Evolutionary conservation across 2,797 vertebrate species (phyloP).

Genomic region (Pterois miles): DNA sequence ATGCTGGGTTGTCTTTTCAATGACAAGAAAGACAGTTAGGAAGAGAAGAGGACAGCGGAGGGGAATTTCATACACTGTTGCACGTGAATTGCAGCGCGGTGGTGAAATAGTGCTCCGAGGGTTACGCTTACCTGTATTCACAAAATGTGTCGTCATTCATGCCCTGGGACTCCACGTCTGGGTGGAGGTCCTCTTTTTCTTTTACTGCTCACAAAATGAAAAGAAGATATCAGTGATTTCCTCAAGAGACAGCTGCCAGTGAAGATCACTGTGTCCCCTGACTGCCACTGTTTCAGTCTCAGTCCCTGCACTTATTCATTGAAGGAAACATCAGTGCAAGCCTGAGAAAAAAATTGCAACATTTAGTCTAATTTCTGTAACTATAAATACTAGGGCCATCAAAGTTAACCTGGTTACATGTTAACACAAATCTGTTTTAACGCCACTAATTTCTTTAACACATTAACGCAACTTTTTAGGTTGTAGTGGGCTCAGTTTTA

Average conservation of each 20-base stretch:
- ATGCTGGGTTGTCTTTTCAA: conserved; percentile 73
- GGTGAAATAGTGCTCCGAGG: conserved; percentile 30
- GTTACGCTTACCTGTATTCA: conserved; percentile 94
- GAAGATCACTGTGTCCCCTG: conserved; percentile 35
- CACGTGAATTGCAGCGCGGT: conserved; percentile 27
- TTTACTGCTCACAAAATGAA: conserved; percentile 88
- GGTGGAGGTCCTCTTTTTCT: conserved; percentile 98
- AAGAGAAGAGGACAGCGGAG: conserved; percentile 36
- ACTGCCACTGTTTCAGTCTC: conserved; percentile 28
- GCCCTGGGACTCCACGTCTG: conserved; percentile 94
- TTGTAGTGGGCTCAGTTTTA: no score
- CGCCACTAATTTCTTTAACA: no score
- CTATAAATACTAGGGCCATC: no score
- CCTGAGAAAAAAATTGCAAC: not conserved
- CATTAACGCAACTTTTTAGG: no score
- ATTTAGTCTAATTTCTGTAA: not conserved
- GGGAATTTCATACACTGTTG: conserved; percentile 24
- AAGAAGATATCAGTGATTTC: conserved; percentile 52
- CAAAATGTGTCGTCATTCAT: conserved; percentile 98
- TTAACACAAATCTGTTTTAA: no score
- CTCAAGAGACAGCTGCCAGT: conserved; percentile 33
- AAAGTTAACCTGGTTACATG: no score
- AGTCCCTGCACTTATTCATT: conserved; percentile 20
- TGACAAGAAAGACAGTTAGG: conserved; percentile 63
- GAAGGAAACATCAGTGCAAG: conserved; percentile 6